Percentiles rank a stretch among this genome's conserved stretches.
Conservation (phyloP, 2,113 vertebrate species). For the Macaca nemestrina region DNA sequence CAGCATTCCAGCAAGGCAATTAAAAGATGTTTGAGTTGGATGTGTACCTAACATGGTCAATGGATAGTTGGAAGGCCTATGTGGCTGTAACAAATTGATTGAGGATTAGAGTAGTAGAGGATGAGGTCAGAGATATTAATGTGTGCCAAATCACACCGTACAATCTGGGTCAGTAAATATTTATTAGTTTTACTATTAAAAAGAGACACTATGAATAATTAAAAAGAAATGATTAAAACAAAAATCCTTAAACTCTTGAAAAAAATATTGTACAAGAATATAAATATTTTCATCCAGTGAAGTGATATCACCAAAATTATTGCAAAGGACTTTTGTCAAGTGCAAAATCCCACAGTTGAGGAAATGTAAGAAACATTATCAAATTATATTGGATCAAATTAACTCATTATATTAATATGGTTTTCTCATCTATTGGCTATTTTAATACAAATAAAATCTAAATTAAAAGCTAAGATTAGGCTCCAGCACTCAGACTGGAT, state of each 20-base stretch:
- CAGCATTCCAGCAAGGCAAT: background rate
- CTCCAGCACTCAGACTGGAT: background rate
- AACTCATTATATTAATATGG: slow-evolving; percentile 50
- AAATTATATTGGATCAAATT: slow-evolving; percentile 60
- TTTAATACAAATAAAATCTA: slow-evolving; percentile 46
- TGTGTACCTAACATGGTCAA: background rate
- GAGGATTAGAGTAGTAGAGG: background rate
- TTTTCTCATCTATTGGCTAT: slow-evolving; percentile 21
- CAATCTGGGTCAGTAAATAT: background rate
- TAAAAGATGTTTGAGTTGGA: background rate
- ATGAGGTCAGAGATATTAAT: background rate
- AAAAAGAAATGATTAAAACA: background rate
- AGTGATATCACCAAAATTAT: background rate
- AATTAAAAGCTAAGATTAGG: slow-evolving; percentile 51
- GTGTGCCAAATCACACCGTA: background rate
- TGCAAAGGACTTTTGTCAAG: background rate
- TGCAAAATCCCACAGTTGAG: background rate
- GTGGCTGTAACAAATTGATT: background rate
- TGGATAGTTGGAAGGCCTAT: background rate
- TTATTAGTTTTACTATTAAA: background rate
- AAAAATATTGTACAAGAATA: background rate
- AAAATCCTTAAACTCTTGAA: background rate
- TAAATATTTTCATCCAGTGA: background rate
- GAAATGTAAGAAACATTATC: background rate
- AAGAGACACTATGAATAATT: background rate